These are phyloP conservation scores for Rhabdomys dilectus DNA, from an alignment of 2,113 vertebrate genomes.

Conservation along the genomic window DNA sequence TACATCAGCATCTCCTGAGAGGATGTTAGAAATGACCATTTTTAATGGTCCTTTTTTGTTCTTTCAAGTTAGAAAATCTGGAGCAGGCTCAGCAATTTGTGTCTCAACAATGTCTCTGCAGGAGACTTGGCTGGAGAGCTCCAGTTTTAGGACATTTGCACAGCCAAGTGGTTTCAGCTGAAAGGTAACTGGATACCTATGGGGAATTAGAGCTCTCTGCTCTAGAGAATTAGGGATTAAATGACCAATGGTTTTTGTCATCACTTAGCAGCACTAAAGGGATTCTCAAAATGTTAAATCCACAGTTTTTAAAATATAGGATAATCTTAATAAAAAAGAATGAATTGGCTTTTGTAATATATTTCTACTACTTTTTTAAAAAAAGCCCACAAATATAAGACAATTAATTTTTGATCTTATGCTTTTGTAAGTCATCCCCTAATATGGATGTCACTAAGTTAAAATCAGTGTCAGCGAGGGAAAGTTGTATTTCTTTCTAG, in stretches of 20 bases:
- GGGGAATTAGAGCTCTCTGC: background rate
- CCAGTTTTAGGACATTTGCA: background rate
- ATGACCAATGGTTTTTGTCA: background rate
- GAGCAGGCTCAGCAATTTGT: background rate
- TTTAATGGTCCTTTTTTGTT: background rate
- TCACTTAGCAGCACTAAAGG: background rate
- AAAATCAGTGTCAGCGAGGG: background rate
- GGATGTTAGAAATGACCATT: background rate
- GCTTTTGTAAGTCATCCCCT: background rate
- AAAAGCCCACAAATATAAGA: background rate
- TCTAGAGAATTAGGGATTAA: background rate
- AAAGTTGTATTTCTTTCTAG: background rate
- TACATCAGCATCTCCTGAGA: background rate
- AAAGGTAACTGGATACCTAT: background rate
- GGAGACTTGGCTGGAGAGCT: background rate
- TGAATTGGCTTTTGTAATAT: background rate
- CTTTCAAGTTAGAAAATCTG: conserved; percentile 9
- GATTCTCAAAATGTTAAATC: background rate
- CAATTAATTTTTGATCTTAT: background rate
- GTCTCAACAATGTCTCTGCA: background rate
- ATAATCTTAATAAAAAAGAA: background rate
- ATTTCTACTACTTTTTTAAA: background rate
- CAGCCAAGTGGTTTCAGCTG: conserved; percentile 9
- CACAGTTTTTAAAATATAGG: conserved; percentile 5
- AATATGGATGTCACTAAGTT: background rate